Evolutionary conservation across 2,797 vertebrate species (phyloP), one percentile per base, ranked within the genome.

Genomic region (Fundulus diaphanus): DNA sequence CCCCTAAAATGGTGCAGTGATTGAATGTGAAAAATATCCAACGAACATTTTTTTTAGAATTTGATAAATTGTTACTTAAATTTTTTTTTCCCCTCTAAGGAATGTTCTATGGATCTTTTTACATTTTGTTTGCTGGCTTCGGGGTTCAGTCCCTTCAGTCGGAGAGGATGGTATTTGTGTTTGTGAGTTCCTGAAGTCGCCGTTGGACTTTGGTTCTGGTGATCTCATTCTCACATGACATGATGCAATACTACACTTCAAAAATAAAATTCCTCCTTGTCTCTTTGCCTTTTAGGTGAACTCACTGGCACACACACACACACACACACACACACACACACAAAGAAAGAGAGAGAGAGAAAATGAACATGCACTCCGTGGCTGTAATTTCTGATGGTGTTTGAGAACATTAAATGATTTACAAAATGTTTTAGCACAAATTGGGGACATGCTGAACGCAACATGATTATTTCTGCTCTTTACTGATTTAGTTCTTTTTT

Each of bases 181-280:
- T 63, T 79, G 70, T 67, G 42, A 59, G 49, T 73, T 74, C 74
- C 68, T 49, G 31, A 83, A 52, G 72, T 82, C 73, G 70, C 77
- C 1, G 29, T 77, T 86, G 87, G 87, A 90, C 88, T 91, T 82
- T 83, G 80, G 63, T 61, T 11, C 1, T 67, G 22, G 77, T 87
- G 77, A 87, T 82, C 83, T 88, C 68, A 71, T 72, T 78, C 66
- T 86, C 65, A 67, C 52, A 37, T 88, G 82, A 91, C 80, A 82
- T 72, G 83, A 82, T 82, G 65, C 46, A 76, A 82, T 56, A 74
- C 71, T 78, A 74, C 73, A 84, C 65, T 37, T 69, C 31, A 69
- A 61, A 59, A 68, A 52, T 46, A 44, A 72, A 74, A 72, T 74
- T 1, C 76, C 68, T 83, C 85, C 70, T 82, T 78, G 29, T 72